phyloP scores from a whole-genome alignment of 2,797 vertebrate genomes.

The Hapalemur alaotrensis region DNA sequence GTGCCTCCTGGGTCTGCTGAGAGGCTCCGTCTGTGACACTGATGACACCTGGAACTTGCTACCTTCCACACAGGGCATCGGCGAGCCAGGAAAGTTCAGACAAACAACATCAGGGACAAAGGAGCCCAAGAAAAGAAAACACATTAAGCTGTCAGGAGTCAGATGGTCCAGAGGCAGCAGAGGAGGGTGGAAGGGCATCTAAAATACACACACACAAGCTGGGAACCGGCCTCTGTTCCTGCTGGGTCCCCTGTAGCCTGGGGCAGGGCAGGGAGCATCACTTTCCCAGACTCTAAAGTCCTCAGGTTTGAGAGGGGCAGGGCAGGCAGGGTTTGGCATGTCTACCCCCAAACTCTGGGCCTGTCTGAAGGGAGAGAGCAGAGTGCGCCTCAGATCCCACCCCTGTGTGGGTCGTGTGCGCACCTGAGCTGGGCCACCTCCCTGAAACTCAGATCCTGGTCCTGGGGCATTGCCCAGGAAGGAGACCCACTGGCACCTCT shows the following conservation, averaged over 20 bases:
- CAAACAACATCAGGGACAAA: not conserved
- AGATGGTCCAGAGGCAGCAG: not conserved
- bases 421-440: not conserved
- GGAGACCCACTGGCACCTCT: accelerated
- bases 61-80: not conserved
- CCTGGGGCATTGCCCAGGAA: not conserved
- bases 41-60: conserved; percentile 9
- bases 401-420: accelerated
- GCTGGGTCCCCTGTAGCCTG: not conserved
- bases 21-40: not conserved
- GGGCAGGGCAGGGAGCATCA: not conserved
- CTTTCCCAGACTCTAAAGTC: not conserved
- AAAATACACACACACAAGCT: not conserved
- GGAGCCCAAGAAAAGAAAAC: not conserved
- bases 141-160: not conserved
- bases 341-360: not conserved
- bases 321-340: not conserved
- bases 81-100: conserved; percentile 27
- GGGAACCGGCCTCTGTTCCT: not conserved
- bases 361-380: not conserved
- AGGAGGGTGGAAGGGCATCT: not conserved
- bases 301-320: not conserved
- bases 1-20: not conserved
- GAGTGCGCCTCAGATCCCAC: not conserved
- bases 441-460: not conserved